phyloP scores from a whole-genome alignment of 2,113 vertebrate genomes.

The Amblyornis subalaris region DNA sequence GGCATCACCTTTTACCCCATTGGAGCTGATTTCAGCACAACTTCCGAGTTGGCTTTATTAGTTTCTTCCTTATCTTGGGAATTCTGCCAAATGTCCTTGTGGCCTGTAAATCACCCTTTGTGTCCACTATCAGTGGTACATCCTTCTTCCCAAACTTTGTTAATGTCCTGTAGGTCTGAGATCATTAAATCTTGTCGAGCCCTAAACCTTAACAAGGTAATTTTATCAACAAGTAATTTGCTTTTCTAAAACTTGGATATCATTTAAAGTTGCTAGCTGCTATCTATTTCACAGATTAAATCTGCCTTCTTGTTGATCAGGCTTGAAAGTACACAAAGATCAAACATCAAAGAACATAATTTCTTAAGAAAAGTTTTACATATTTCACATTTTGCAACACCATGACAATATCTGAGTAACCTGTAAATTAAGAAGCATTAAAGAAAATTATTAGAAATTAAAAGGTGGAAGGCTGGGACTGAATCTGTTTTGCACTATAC shows the following conservation, averaged over 20 bases:
- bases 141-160: background rate
- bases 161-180: fast-evolving
- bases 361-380: background rate
- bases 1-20: background rate
- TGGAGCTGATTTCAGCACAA: background rate
- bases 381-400: background rate
- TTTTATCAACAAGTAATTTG: background rate
- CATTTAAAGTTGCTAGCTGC: background rate
- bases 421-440: background rate
- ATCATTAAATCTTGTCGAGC: background rate
- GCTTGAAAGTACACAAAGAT: background rate
- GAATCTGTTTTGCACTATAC: background rate
- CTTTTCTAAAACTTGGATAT: background rate
- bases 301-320: background rate
- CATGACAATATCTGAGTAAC: background rate
- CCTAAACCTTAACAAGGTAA: background rate
- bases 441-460: background rate
- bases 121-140: background rate
- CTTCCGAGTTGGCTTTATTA: background rate
- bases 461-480: background rate
- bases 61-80: background rate
- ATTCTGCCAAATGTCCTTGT: background rate
- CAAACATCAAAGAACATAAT: background rate
- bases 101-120: background rate
- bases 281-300: background rate